Base-by-base conservation (phyloP, 2,113 vertebrate species). In the Oryzias curvinotus region DNA sequence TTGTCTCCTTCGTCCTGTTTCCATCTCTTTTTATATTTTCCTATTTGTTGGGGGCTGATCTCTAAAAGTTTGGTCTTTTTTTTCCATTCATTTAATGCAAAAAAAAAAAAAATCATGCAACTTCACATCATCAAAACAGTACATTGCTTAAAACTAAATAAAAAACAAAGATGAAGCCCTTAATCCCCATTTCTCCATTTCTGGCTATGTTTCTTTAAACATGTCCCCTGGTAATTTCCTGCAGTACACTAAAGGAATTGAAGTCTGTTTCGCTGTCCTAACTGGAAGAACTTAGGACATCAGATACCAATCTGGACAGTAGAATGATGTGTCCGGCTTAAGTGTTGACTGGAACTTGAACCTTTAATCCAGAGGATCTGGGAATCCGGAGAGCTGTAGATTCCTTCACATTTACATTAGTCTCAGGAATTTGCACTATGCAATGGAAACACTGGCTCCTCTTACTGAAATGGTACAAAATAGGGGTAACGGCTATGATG, bases 361-460 rank as follows among this genome's bases (percentile, higher is more conserved):
- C 81, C 87, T 88, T 90, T 91, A 91, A 92, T 91, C 89, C 88
- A 46, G 48, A 52, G 84, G 81, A 85, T 89, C 82, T 86, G 71
- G 77, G 84, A 89, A 88, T 87, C 80, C 75, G 73, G 84, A 81
- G 89, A 88, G 87, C 89, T 89, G 86, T 91, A 91, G 80, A 92
- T 92, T 91, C 88, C 91, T 82, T 71, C 81, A 90, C 86, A 84
- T 90, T 91, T 90, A 78, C 80, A 80, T 83, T 90, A 87, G 86
- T 86, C 85, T 80, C 75, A 70, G 85, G 86, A 89, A 92, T 92
- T 88, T 82, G 72, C 87, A 71, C 86, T 84, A 88, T 88, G 81
- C 75, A 70, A 79, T 53, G 62, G 74, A 84, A 78, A 86, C 76
- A 85, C 62, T 74, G 81, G 81, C 83, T 86, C 83, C 81, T 76